Conservation (phyloP, 2,888 invertebrate genomes). For the Troides oblongomaculatus region DNA sequence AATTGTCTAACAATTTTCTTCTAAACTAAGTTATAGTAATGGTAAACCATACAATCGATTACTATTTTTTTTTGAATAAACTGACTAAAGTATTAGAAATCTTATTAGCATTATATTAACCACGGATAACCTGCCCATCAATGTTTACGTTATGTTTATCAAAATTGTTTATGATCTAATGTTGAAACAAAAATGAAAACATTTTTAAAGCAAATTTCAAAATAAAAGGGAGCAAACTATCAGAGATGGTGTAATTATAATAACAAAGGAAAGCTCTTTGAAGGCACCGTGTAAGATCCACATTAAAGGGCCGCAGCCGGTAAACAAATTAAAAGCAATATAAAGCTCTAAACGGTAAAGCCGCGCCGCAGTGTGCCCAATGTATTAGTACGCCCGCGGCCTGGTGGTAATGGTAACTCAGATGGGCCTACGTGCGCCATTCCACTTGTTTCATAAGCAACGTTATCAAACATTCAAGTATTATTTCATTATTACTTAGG, state of each 20-base stretch:
- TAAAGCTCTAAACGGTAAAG: conserved; percentile 58
- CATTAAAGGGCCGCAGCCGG: conserved; percentile 63
- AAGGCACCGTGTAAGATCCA: conserved; percentile 52
- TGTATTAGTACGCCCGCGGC: conserved; percentile 46
- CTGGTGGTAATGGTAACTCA: conserved; percentile 39
- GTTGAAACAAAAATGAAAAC: not conserved
- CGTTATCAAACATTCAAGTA: conserved; percentile 22
- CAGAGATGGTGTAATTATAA: conserved; percentile 52
- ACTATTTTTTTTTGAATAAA: too few relatives aligned
- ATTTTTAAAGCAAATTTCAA: not conserved
- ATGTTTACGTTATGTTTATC: too few relatives aligned
- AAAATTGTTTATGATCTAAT: too few relatives aligned
- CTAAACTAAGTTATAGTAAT: not conserved
- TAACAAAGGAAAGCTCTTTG: conserved; percentile 58
- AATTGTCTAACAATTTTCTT: not conserved
- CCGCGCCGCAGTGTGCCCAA: conserved; percentile 59
- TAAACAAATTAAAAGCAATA: conserved; percentile 70
- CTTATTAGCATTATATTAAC: too few relatives aligned
- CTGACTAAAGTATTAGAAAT: too few relatives aligned
- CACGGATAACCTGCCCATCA: too few relatives aligned
- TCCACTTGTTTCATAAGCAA: conserved; percentile 33
- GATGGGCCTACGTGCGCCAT: conserved; percentile 33
- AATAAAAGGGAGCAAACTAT: conserved; percentile 26
- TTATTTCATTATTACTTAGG: not conserved
- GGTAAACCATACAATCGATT: too few relatives aligned